phyloP scores from a whole-genome alignment of 2,797 vertebrate species.

The Lepidocolaptes lacrymiger region DNA sequence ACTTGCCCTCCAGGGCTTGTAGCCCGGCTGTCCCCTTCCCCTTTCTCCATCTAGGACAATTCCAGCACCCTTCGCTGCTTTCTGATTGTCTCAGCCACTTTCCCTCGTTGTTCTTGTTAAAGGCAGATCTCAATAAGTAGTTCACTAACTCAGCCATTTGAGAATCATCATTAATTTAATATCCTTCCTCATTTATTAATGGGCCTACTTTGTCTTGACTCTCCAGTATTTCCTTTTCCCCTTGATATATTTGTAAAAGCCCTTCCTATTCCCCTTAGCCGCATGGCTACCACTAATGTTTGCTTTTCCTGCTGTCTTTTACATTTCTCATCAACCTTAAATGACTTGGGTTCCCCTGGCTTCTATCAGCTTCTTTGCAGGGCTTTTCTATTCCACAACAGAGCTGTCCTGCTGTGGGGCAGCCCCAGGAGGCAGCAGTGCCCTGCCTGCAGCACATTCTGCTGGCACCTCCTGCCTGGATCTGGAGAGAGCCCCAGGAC shows the following conservation, averaged over 20 bases:
- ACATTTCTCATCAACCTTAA: conserved; percentile 48
- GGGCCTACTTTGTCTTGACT: conserved; percentile 70
- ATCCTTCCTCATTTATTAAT: conserved; percentile 76
- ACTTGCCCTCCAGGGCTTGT: fast-evolving
- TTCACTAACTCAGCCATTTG: conserved; percentile 73
- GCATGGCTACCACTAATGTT: conserved; percentile 58
- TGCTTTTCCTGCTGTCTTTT: conserved; percentile 60
- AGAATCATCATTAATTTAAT: conserved; percentile 77
- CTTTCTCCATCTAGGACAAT: neutral
- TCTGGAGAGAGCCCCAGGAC: neutral
- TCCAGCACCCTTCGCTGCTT: neutral
- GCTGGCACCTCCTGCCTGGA: neutral
- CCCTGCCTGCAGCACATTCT: neutral
- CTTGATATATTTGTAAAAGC: conserved; percentile 75
- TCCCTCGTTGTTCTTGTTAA: conserved; percentile 66
- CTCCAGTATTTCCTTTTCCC: conserved; percentile 72
- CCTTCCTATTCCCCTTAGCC: conserved; percentile 61
- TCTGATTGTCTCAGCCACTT: conserved; percentile 46
- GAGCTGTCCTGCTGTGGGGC: neutral
- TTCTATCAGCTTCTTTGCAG: neutral
- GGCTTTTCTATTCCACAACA: neutral
- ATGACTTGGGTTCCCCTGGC: neutral
- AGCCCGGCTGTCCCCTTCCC: neutral
- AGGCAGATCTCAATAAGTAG: conserved; percentile 67
- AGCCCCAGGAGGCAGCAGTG: fast-evolving